phyloP scores from a whole-genome alignment of 2,113 vertebrate genomes.

The Ageneiosus marmoratus region DNA sequence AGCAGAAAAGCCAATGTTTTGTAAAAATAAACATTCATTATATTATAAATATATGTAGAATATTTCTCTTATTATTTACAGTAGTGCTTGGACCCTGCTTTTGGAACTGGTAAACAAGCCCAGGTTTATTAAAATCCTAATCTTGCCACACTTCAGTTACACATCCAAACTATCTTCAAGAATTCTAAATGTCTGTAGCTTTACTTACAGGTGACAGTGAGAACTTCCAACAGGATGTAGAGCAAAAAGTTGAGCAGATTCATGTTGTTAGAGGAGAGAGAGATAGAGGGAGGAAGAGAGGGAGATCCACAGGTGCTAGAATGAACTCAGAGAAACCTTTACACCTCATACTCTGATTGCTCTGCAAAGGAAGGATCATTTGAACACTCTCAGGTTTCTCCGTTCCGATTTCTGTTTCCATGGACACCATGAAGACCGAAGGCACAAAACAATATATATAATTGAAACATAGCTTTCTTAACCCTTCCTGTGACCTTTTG shows the following conservation, averaged over 20 bases:
- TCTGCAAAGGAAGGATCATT: slow-evolving; percentile 58
- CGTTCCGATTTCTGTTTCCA: slow-evolving; percentile 78
- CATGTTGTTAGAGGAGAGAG: slow-evolving; percentile 61
- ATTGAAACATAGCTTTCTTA: slow-evolving; percentile 62
- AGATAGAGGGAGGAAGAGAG: slow-evolving; percentile 43
- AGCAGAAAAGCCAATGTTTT: background rate
- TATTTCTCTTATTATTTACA: background rate
- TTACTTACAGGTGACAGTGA: slow-evolving; percentile 71
- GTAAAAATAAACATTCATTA: background rate
- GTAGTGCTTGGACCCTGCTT: background rate
- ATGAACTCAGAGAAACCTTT: slow-evolving; percentile 44
- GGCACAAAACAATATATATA: slow-evolving; percentile 65
- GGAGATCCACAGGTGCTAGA: slow-evolving; percentile 39
- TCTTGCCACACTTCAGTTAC: background rate
- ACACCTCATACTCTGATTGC: slow-evolving; percentile 55
- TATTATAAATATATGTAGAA: background rate
- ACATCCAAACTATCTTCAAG: background rate
- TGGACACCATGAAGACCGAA: slow-evolving; percentile 64
- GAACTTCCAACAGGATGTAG: slow-evolving; percentile 62
- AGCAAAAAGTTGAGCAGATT: slow-evolving; percentile 57
- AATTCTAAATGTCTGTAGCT: slow-evolving; percentile 45
- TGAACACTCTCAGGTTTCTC: slow-evolving; percentile 73
- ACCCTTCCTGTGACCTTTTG: slow-evolving; percentile 53
- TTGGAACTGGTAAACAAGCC: background rate
- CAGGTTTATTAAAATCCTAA: too few relatives aligned